phyloP scores from a whole-genome alignment of 2,888 invertebrate species.

The Metalampra italica region DNA sequence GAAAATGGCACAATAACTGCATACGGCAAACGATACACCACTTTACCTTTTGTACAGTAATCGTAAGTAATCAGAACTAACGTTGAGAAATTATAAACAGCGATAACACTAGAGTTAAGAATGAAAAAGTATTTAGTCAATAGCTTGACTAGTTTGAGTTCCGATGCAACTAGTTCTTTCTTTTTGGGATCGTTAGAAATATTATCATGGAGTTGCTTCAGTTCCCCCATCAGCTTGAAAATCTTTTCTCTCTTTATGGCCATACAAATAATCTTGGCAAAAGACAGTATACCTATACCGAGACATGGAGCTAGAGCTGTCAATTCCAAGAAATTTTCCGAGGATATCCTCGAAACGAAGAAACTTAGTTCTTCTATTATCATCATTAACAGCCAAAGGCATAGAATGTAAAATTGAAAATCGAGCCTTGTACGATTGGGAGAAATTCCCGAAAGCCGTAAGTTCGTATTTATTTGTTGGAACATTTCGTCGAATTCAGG shows the following conservation, averaged over 20 bases:
- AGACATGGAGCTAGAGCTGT: conserved; percentile 50
- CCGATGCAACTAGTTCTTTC: conserved; percentile 27
- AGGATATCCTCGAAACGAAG: conserved; percentile 41
- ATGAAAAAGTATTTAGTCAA: conserved; percentile 52
- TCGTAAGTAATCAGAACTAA: conserved; percentile 39
- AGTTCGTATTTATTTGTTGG: conserved; percentile 41
- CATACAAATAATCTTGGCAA: conserved; percentile 33
- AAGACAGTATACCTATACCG: conserved; percentile 40
- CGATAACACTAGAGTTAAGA: conserved; percentile 47
- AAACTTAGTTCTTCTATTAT: conserved; percentile 34
- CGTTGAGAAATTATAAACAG: conserved; percentile 55
- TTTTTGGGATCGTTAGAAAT: conserved; percentile 33
- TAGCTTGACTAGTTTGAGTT: conserved; percentile 35
- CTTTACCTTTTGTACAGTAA: conserved; percentile 31
- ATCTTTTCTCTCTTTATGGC: conserved; percentile 24
- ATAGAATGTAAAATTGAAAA: conserved; percentile 30
- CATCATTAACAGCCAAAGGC: conserved; percentile 26
- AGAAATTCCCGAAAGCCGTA: conserved; percentile 44
- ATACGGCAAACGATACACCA: conserved; percentile 45
- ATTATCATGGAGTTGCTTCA: conserved; percentile 32
- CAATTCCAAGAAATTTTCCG: conserved; percentile 47
- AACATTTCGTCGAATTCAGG: conserved; percentile 46
- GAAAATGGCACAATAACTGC: conserved; percentile 51
- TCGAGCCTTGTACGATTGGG: conserved; percentile 29
- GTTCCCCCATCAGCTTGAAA: conserved; percentile 30